Evolutionary conservation across 2,113 vertebrate species (phyloP), one percentile per base, ranked within the genome.

Genomic region (Toxostoma redivivum): DNA sequence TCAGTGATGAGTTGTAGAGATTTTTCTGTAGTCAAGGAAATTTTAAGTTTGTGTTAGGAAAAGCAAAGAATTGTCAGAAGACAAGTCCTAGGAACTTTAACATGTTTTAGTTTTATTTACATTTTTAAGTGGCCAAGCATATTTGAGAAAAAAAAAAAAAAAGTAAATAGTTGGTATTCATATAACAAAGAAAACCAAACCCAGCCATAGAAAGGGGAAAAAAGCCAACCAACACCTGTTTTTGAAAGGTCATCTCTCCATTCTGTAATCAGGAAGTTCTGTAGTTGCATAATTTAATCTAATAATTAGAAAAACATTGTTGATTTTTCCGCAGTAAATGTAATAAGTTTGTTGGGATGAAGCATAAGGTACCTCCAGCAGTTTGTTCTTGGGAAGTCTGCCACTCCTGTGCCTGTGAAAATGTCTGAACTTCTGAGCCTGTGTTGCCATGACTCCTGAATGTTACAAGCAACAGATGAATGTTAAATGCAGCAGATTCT

Each of bases 241-340:
- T 56, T 82, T 74, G 67, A 85, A 73, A 82, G 62, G 35, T 66
- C 42, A 65, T 76, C 53, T 65, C 19, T 95, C 66, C 16, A 4
- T 80, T 72, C 62, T 2, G 1, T 86, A 73, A 77, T 57, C 79
- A 80, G 90, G 82, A 92, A 77, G 76, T 61, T 90, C 51, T 47
- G 19, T 45, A 73, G n/a, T 61, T 76, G 40, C 31, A 27, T 82
- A 60, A 86, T 77, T 95, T 70, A 27, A 88, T 76, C 66, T 82
- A 69, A 70, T 66, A 76, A 37, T 56, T 82, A 57, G 25, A 77
- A 79, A 82, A 58, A 33, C n/a, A 2, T 23, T 7, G 66, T 81
- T 90, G 92, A 54, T 81, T 94, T 93, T 86, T 83, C 67, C 45
- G 28, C 20, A 58, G 35, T 58, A 54, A 73, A 70, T 56, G 47